Base-by-base conservation (phyloP, 2,888 invertebrate species). In the Lepidocyrtinus sp. region DNA sequence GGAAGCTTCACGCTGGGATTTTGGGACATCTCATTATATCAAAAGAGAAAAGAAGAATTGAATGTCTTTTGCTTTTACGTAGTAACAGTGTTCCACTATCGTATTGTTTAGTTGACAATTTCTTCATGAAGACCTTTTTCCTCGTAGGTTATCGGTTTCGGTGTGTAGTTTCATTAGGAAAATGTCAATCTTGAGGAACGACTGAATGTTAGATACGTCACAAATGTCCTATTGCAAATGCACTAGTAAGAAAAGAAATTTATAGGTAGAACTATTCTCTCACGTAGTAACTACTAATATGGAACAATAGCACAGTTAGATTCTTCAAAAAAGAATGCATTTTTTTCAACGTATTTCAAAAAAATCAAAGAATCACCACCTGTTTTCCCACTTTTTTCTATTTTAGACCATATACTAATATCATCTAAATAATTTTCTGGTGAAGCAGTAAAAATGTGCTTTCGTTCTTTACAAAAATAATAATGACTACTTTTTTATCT, bases 1-100 rank as follows among this genome's bases (percentile, higher is more conserved):
- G 24, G 67, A 61, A 62, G 62, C 25, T 62, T 55, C 75, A 75
- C 22, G 75, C 75, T 77, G 76, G 71, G 71, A 71, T 77, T 77
- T 65, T 46, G 64, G 70, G 71, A 71, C 65, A 65, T 36, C 70
- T 77, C 70, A 71, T 77, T 77, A 76, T 70, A 15, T 59, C 3
- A 24, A 19, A 2, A 25, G 26, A 24, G 26, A 64, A 9, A 15
- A 26, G 24, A 64, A 22, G 26, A 64, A 36, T 12, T 36, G 36
- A 36, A 36, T 36, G 36, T 12, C 36, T 36, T 36, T 36, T 5
- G 12, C 5, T 7, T 12, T 36, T 7, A 7, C 12, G 36, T 36
- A 7, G 36, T 36, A 36, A 36, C 36, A 36, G 36, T 36, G 5
- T 36, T 36, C 12, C 36, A 7, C 5, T 36, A n/a, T 36, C 36